Evolutionary conservation across 2,888 invertebrate genomes (phyloP).

Genomic region (Synergus itoensis): DNA sequence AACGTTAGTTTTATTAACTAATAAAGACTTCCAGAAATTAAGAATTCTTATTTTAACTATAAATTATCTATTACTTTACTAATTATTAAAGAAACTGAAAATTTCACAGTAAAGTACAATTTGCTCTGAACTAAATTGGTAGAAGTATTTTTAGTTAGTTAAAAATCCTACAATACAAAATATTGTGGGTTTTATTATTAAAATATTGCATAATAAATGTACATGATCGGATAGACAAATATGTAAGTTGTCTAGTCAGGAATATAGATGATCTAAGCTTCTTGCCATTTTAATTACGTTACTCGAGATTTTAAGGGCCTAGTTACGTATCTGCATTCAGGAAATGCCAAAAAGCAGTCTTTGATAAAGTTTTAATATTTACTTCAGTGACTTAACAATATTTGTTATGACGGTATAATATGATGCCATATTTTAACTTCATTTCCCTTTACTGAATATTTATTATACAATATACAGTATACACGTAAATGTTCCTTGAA

Average conservation of each 20-base stretch:
- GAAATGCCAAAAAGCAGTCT: not conserved
- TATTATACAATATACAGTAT: not conserved
- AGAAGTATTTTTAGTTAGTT: not conserved
- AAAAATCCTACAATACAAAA: not conserved
- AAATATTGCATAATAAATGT: not conserved
- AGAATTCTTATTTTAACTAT: not conserved
- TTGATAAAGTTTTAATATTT: not conserved
- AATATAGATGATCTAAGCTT: not conserved
- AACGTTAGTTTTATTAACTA: not conserved
- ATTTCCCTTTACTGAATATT: not conserved
- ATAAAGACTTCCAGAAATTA: not conserved
- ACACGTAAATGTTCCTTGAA: not conserved
- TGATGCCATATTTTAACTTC: slow-evolving; percentile 18
- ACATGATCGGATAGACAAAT: not conserved
- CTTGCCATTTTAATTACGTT: slow-evolving; percentile 1
- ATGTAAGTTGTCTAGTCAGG: not conserved
- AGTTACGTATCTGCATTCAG: not conserved
- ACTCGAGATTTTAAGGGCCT: not conserved
- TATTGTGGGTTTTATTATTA: not conserved
- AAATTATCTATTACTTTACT: not conserved
- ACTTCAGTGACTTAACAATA: not conserved
- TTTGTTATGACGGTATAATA: not conserved
- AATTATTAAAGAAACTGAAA: not conserved
- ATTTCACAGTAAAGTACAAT: not conserved
- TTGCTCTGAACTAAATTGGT: not conserved